phyloP scores from a whole-genome alignment of 2,888 invertebrate species.

The Eilema caniola region DNA sequence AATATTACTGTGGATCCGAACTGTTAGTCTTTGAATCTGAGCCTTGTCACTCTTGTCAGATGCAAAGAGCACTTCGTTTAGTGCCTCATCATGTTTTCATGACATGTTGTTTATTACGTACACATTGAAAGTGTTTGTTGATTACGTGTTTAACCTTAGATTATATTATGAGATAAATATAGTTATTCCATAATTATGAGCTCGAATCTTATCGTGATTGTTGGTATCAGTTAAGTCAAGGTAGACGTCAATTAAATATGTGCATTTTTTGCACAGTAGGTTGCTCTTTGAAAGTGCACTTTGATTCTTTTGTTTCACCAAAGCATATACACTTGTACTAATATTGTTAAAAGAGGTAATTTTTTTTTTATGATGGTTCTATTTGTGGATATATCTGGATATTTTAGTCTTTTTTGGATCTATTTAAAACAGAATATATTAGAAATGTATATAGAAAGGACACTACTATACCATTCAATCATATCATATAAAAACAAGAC shows the following conservation, averaged over 20 bases:
- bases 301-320: background rate
- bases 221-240: constrained; percentile 24
- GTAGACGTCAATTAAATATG: constrained; percentile 3
- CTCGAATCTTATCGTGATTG: constrained; percentile 12
- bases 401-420: no score
- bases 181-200: background rate
- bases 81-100: constrained; percentile 12
- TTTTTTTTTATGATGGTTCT: no score
- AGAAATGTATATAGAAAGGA: no score
- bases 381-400: no score
- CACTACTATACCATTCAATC: background rate
- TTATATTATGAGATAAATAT: constrained; percentile 6
- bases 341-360: background rate
- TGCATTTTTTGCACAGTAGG: background rate
- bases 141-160: background rate
- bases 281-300: background rate
- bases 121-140: constrained; percentile 4
- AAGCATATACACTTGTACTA: background rate
- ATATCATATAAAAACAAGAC: background rate
- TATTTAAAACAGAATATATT: no score
- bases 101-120: background rate
- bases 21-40: constrained; percentile 39
- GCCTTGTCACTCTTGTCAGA: constrained; percentile 16
- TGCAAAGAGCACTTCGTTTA: constrained; percentile 10
- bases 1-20: constrained; percentile 22